Evolutionary conservation across 1,140 invertebrate species (phyloP).

Genomic region (Heliconius nattereri): DNA sequence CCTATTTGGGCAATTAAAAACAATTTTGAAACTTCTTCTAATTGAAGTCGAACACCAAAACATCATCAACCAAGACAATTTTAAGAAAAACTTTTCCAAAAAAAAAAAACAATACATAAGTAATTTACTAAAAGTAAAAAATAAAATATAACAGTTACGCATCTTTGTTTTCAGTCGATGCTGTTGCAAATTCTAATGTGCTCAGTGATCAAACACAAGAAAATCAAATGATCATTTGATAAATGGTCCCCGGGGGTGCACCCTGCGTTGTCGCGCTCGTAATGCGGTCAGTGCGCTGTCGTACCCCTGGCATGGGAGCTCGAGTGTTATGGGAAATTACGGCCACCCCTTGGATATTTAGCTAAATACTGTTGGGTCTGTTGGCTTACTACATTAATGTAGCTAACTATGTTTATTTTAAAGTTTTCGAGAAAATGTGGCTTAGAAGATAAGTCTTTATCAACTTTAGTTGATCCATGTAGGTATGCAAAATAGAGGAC

Average conservation of each 20-base stretch:
- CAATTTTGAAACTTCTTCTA: no score
- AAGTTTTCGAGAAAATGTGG: not conserved
- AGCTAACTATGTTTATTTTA: constrained; percentile 28
- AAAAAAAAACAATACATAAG: not conserved
- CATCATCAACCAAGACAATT: no score
- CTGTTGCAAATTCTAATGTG: constrained; percentile 78
- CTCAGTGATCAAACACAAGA: constrained; percentile 81
- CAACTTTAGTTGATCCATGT: no score
- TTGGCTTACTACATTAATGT: constrained; percentile 36
- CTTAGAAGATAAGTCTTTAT: no score
- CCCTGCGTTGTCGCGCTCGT: constrained; percentile 70
- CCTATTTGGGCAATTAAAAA: no score
- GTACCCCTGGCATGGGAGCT: constrained; percentile 45
- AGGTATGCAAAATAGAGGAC: no score
- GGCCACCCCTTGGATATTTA: constrained; percentile 53
- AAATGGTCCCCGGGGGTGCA: constrained; percentile 71
- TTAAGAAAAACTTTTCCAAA: not conserved
- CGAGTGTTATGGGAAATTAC: constrained; percentile 60
- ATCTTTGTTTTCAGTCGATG: constrained; percentile 40
- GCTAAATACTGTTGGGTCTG: constrained; percentile 44
- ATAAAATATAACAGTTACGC: constrained; percentile 49
- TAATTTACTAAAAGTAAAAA: constrained; percentile 1
- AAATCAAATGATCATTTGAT: constrained; percentile 82
- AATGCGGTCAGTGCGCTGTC: constrained; percentile 67
- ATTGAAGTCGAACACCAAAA: no score